Base-by-base conservation (phyloP, 2,113 vertebrate genomes). In the Dermatemys mawii region DNA sequence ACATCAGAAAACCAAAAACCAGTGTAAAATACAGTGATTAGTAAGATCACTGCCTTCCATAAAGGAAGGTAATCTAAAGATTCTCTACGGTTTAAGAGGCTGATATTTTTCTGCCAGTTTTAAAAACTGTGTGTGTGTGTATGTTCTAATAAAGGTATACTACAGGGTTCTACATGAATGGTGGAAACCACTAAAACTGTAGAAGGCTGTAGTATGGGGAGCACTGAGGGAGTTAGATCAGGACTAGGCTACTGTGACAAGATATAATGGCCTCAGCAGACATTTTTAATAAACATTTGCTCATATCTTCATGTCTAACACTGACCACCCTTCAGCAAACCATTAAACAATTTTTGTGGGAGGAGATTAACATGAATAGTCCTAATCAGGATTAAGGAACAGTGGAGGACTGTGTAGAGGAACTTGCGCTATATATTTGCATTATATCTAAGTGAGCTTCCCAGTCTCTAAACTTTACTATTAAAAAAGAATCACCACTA, bases 321-420 rank as follows among this genome's bases (percentile, higher is more conserved):
- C 70, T 75, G 41, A 75, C 70, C 27, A 73, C 88, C 16, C 11
- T 29, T 82, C 78, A 78, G 48, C 88, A 85, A 81, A 14, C 82
- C 91, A 54, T 2, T 54, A 35, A 70, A 11, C 0, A 2, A 2
- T 2, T 79, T 78, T 73, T 44, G 46, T 11, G 49, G 54, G 32
- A 63, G 27, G 13, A 8, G 63, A 70, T n/a, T 70, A n/a, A 70
- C 19, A 60, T 5, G n/a, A 73, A 3, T 53, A 4, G 3, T 76
- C 93, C 92, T 89, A 70, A n/a, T 87, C 3, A 6, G 76, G 7
- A 11, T 44, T 81, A 44, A 57, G 81, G 46, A 88, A 24, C 48
- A 35, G n/a, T 51, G 41, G 1, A 0, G 0, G 35, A 51, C 38
- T 26, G 6, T 46, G 73, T 29, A 76, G 12, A 7, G 22, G 5